Evolutionary conservation across 1,140 invertebrate genomes (phyloP), one percentile per base, ranked within the genome.

Genomic region (Armadillidium nasatum): DNA sequence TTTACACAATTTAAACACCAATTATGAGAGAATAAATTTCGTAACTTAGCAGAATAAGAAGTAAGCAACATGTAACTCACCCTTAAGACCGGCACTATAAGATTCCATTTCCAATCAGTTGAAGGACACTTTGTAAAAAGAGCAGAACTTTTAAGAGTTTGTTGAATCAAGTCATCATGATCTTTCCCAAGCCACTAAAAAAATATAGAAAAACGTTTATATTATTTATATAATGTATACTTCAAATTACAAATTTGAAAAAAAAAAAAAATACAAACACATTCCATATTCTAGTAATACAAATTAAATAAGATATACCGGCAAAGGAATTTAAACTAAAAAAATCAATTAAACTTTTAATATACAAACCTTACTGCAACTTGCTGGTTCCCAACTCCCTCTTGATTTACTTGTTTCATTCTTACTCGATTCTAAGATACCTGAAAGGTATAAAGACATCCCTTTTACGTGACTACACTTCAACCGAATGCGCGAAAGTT

Each of bases 71-170:
- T 3, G 7, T 4, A 6, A 1, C 75, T 79, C 82, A 93, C 92
- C 88, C 91, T 92, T 6, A 95, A 85, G 82, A 95, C 88, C 46
- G 91, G 89, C 76, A 88, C 86, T 78, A 95, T 91, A 21, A 92
- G 86, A 81, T 92, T 90, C 94, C 93, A 95, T 83, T 95, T 90
- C 94, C 94, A 96, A 9, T 87, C 86, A 45, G 88, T 88, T 10
- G 89, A 88, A 83, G 92, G 90, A 76, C 67, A 44, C 19, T 91
- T 90, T 79, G 89, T 89, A 21, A 87, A 87, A 73, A 94, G 85
- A 0, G 95, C 93, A 43, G 91, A 91, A 74, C 93, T 91, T 82
- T 88, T 89, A 0, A 95, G 87, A 69, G 88, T 87, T 67, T 86
- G 85, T 54, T 81, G 82, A 66, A 87, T 83, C 71, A 84, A 82